Evolutionary conservation across 2,888 invertebrate genomes (phyloP).

Genomic region (Eupithecia insigniata): DNA sequence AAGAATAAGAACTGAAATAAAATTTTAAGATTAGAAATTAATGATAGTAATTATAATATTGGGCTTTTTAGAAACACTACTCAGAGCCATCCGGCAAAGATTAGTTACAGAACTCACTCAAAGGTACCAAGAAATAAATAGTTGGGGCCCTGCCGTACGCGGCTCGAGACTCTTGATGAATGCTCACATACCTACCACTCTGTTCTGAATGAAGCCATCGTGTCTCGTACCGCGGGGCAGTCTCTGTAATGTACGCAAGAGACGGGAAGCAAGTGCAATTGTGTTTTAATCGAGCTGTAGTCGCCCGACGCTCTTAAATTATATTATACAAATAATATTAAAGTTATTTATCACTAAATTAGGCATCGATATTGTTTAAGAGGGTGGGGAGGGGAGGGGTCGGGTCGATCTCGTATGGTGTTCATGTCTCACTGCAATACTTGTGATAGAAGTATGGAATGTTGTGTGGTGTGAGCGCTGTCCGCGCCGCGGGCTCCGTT

Average conservation of each 20-base stretch:
- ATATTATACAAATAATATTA: constrained; percentile 36
- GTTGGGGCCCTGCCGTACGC: neutral
- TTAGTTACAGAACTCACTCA: neutral
- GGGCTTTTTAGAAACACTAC: constrained; percentile 19
- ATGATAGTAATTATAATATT: constrained; percentile 32
- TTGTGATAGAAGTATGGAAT: neutral
- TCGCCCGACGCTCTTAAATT: constrained; percentile 27
- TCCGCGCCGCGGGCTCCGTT: constrained; percentile 1
- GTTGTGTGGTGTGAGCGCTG: too few relatives aligned
- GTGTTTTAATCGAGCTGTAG: constrained; percentile 36
- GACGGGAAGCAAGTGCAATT: constrained; percentile 46
- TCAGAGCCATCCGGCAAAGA: constrained; percentile 9
- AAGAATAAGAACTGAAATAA: constrained; percentile 44
- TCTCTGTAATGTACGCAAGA: constrained; percentile 1
- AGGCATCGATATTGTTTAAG: constrained; percentile 36
- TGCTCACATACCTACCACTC: neutral
- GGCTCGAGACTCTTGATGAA: neutral
- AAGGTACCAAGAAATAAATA: neutral
- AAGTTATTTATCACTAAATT: constrained; percentile 47
- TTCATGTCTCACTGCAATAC: neutral
- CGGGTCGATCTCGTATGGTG: neutral
- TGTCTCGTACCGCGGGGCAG: neutral
- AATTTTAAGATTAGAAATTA: constrained; percentile 39
- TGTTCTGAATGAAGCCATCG: neutral
- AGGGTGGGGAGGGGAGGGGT: neutral